phyloP scores from a whole-genome alignment of 2,888 invertebrate genomes.

The Cerceris ruficornis region DNA sequence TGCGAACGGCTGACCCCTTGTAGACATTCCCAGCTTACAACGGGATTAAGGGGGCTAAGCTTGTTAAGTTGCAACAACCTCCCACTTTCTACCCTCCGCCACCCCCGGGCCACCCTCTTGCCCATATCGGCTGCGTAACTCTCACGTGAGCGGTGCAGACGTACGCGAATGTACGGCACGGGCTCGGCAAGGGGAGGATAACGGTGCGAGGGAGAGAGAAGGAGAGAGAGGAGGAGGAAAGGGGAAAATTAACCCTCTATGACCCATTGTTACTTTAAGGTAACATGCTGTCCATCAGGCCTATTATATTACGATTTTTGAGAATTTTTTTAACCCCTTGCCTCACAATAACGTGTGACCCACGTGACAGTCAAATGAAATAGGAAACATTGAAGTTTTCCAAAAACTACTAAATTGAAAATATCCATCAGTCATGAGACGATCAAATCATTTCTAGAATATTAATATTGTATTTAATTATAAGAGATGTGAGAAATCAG shows the following conservation, averaged over 20 bases:
- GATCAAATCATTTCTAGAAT: no score
- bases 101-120: background rate
- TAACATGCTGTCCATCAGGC: no score
- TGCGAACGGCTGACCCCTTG: constrained; percentile 82
- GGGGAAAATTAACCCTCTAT: background rate
- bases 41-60: constrained; percentile 81
- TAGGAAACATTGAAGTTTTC: no score
- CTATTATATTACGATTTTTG: no score
- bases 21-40: constrained; percentile 82
- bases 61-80: constrained; percentile 81
- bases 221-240: background rate
- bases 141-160: constrained; percentile 41
- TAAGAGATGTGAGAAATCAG: no score
- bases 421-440: no score
- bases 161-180: constrained; percentile 23
- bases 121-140: constrained; percentile 55
- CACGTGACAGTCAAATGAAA: no score
- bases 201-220: background rate
- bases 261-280: no score
- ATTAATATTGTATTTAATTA: no score
- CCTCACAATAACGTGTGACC: no score
- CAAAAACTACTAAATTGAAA: no score
- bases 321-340: no score
- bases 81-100: constrained; percentile 37
- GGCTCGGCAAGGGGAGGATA: background rate